Evolutionary conservation across 1,140 invertebrate genomes (phyloP), one percentile per base, ranked within the genome.

Genomic region (Lordiphosa mommai): DNA sequence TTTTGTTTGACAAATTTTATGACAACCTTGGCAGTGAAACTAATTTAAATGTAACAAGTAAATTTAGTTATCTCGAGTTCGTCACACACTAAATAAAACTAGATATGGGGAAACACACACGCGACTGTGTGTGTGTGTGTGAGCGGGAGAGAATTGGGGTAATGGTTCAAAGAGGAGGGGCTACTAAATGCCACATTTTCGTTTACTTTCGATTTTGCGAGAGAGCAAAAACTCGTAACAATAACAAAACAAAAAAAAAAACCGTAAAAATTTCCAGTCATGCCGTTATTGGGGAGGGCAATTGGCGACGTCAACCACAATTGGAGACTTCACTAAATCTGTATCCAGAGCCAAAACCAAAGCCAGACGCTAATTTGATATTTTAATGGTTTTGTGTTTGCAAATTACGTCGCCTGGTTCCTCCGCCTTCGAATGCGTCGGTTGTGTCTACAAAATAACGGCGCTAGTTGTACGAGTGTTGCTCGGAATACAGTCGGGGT

Each of bases 341-440:
- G 64, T 16, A 66, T 52, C 48, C 63, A 29, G 30, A 63, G 50
- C 13, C 4, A 14, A 29, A 13, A 12, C 61, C 38, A 41, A 60
- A 56, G 63, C 77, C 77, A 82, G 72, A 84, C 72, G 79, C 59
- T 82, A 82, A 77, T 82, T 82, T 84, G 72, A 82, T 76, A 82
- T 82, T 82, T 82, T 82, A 84, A 82, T 84, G 72, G 66, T 76
- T 82, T 82, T 67, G 76, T 67, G 70, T 80, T 82, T 80, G 76
- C 74, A 79, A 79, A 80, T 80, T 73, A 73, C 73, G 56, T 32
- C 53, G 23, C n/a, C 13, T 4, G 10, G 17, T 23, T 6, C 8
- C 3, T 23, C 34, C 14, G 30, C 32, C 38, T 17, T 57, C 34
- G 58, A 76, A 72, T 67, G 61, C 46, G 37, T 55, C 51, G 34